Conservation (phyloP, 2,797 vertebrate species). For the Liasis olivaceus region DNA sequence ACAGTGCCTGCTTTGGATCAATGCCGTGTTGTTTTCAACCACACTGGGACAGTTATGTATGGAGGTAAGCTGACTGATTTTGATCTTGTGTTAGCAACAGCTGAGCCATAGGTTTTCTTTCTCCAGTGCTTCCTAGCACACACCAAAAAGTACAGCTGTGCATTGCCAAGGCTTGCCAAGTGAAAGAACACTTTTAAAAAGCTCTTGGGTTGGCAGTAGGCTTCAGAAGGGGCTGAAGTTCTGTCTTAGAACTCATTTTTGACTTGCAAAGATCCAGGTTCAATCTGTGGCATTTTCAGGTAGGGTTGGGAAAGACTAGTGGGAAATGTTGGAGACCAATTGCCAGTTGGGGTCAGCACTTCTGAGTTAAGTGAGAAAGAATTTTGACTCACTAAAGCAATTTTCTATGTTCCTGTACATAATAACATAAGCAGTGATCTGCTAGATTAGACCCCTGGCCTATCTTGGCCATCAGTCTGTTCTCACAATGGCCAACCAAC, state of each 20-base stretch:
- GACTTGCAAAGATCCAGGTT: background rate
- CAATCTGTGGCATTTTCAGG: background rate
- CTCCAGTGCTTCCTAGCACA: background rate
- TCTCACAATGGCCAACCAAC: background rate
- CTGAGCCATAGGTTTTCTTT: background rate
- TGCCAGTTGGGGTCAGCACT: background rate
- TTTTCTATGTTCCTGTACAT: background rate
- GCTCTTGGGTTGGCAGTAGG: background rate
- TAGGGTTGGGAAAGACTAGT: background rate
- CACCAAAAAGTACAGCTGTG: background rate
- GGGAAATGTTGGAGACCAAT: background rate
- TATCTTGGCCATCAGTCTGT: background rate
- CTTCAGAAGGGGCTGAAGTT: background rate
- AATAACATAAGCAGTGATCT: background rate
- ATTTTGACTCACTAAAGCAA: background rate
- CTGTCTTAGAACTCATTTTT: background rate
- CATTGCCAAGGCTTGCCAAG: background rate
- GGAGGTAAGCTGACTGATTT: slow-evolving; percentile 82
- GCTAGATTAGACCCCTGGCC: background rate
- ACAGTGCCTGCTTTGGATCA: slow-evolving; percentile 97
- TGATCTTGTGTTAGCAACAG: background rate
- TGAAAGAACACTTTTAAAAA: background rate
- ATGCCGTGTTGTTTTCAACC: slow-evolving; percentile 98
- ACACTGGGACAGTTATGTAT: slow-evolving; percentile 97
- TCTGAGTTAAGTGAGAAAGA: background rate